Conservation (phyloP, 2,888 invertebrate genomes). For the Synanthedon vespiformis region DNA sequence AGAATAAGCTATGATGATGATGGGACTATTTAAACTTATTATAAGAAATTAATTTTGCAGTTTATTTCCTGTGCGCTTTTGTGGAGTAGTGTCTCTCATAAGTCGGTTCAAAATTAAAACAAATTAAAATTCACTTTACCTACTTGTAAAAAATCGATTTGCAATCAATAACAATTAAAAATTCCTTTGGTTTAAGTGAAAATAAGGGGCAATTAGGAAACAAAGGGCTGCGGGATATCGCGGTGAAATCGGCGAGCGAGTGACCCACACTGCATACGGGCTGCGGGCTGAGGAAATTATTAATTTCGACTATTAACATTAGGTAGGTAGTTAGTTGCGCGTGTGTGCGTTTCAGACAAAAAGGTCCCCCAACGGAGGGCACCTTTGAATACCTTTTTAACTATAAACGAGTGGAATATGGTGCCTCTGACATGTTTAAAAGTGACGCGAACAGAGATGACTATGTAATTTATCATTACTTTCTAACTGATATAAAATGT, state of each 20-base stretch:
- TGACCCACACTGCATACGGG: conserved; percentile 44
- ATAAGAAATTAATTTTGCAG: no score
- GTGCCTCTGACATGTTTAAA: conserved; percentile 29
- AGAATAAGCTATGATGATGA: no score
- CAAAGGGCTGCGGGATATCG: conserved; percentile 37
- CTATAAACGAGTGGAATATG: conserved; percentile 25
- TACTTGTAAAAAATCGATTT: not conserved
- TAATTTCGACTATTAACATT: conserved; percentile 52
- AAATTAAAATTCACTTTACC: not conserved
- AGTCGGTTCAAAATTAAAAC: not conserved
- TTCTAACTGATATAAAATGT: no score
- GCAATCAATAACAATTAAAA: not conserved
- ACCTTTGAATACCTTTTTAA: conserved; percentile 34
- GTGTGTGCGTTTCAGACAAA: conserved; percentile 34
- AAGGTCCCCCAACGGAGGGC: conserved; percentile 31
- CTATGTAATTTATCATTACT: no score
- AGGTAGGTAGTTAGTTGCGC: conserved; percentile 18
- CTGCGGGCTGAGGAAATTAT: conserved; percentile 41
- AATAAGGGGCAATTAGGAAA: conserved; percentile 39
- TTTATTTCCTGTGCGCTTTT: no score
- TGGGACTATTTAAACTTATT: no score
- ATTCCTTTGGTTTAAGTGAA: not conserved
- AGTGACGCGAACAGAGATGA: conserved; percentile 7
- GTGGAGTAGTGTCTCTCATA: not conserved
- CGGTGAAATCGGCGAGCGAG: conserved; percentile 16